Evolutionary conservation across 2,113 vertebrate genomes (phyloP).

Genomic region (Pelmatolapia mariae): DNA sequence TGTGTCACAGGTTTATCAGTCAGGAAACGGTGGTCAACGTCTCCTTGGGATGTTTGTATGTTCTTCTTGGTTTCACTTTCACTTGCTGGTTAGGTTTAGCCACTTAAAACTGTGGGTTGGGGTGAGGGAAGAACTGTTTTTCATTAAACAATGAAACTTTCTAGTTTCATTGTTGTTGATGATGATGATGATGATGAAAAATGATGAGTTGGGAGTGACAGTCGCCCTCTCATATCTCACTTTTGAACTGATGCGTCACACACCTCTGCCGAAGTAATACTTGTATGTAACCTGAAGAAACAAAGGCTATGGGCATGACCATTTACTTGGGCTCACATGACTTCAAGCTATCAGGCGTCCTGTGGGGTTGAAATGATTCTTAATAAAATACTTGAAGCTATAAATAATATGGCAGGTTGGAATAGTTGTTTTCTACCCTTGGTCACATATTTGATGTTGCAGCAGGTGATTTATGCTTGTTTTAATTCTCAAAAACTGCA

Average conservation of each 20-base stretch:
- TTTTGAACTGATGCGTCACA: neutral
- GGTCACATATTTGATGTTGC: neutral
- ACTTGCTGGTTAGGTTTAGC: neutral
- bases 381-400: neutral
- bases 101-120: neutral
- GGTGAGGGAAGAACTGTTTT: neutral
- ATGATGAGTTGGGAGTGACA: neutral
- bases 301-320: neutral
- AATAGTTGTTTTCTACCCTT: neutral
- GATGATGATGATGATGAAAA: neutral
- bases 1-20: neutral
- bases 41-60: neutral
- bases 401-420: neutral
- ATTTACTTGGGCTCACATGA: neutral
- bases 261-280: neutral
- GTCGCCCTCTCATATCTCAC: neutral
- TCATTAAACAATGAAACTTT: neutral
- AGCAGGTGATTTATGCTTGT: neutral
- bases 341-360: neutral
- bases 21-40: neutral
- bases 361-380: neutral
- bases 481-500: neutral
- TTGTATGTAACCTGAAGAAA: neutral
- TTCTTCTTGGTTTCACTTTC: neutral
- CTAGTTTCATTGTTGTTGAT: neutral